Evolutionary conservation across 2,888 invertebrate genomes (phyloP), one percentile per base, ranked within the genome.

Genomic region (Drosophila melanocephala): DNA sequence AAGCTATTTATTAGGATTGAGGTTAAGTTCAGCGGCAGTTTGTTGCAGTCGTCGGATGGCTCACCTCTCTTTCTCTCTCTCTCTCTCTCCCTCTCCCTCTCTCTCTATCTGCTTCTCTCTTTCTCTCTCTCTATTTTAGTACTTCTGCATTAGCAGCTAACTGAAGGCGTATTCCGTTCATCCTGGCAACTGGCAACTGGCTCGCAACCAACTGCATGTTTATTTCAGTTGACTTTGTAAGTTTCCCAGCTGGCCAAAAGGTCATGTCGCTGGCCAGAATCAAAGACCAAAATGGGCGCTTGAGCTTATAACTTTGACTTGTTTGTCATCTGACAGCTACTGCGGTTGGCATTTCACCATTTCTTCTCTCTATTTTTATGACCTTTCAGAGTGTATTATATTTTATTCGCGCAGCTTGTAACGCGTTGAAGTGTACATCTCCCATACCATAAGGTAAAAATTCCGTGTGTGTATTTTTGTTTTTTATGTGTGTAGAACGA

Each of bases 1-100:
- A 87, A 87, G 90, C 90, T 88, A 87, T 87, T 87, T 87, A 87
- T 87, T 88, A 88, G 83, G 90, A 88, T 88, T 87, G 86, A 79
- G 87, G 90, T 87, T 79, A 83, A 83, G 88, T 89, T 87, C 86
- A 89, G 71, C 79, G 58, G 70, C 74, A 83, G 81, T 89, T 87
- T 77, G 77, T 69, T 85, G 83, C 85, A 83, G 77, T 80, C 77
- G 56, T 66, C 69, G 59, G 64, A 63, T 75, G 50, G 58, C 32
- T n/a, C 3, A 39, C n/a, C n/a, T n/a, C n/a, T 37, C 51, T 62
- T 42, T 35, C 42, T 33, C 10, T 12, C 33, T 22, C 16, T 22
- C 30, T n/a, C 52, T 58, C 37, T 37, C 32, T 50, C 3, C 26
- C 5, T 30, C 16, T 35, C 2, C 19, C 35, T 19, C 5, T 3